Conservation (phyloP, 2,888 invertebrate genomes). For the Tinea trinotella region DNA sequence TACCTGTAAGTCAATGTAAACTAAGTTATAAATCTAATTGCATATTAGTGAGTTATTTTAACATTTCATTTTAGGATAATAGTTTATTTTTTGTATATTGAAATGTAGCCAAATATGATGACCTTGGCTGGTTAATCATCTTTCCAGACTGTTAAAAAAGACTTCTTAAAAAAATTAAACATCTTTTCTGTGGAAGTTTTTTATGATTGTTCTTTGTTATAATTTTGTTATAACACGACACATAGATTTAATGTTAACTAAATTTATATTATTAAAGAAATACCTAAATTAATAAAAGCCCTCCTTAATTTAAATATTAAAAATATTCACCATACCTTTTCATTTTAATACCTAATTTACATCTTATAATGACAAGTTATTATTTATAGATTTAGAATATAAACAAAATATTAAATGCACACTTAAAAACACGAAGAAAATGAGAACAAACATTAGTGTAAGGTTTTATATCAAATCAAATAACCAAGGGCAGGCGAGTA, state of each 20-base stretch:
- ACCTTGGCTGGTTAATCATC: background rate
- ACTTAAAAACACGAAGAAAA: constrained; percentile 15
- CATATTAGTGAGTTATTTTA: background rate
- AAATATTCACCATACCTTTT: too few species aligned
- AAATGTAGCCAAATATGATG: constrained; percentile 7
- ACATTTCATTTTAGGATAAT: background rate
- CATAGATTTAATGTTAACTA: too few species aligned
- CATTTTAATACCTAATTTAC: too few species aligned
- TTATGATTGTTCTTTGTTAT: background rate
- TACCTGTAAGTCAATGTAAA: constrained; percentile 57
- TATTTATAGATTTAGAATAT: background rate
- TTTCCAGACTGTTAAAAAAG: constrained; percentile 6
- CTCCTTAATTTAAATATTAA: too few species aligned
- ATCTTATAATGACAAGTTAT: too few species aligned
- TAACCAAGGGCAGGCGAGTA: constrained; percentile 22
- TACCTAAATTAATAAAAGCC: too few species aligned
- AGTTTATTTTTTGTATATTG: background rate
- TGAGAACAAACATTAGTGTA: constrained; percentile 22
- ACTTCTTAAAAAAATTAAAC: too few species aligned
- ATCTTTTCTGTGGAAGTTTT: background rate
- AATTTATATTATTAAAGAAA: too few species aligned
- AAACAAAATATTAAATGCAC: background rate
- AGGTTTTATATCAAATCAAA: constrained; percentile 20
- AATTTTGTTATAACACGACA: too few species aligned
- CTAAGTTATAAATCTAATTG: background rate